Conservation (phyloP, 2,797 vertebrate genomes). For the Champsocephalus gunnari region DNA sequence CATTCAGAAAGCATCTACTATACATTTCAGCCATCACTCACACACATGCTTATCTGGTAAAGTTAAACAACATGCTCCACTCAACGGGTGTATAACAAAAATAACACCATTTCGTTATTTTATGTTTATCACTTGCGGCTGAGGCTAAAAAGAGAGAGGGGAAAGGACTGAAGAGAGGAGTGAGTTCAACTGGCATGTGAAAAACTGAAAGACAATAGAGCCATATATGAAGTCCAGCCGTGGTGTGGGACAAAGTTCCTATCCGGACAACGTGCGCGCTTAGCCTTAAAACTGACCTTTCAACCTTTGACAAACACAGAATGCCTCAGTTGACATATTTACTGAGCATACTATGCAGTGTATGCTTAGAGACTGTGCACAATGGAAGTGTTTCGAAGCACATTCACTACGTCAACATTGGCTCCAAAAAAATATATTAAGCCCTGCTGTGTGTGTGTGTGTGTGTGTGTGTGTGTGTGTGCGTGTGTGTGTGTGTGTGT, state of each 20-base stretch:
- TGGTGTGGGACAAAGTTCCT: slow-evolving; percentile 56
- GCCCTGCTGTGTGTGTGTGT: neutral
- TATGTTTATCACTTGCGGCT: slow-evolving; percentile 34
- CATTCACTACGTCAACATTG: neutral
- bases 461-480: no score
- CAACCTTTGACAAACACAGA: slow-evolving; percentile 58
- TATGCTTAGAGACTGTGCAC: neutral
- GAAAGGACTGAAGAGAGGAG: slow-evolving; percentile 28
- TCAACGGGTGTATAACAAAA: slow-evolving; percentile 30
- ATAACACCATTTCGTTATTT: slow-evolving; percentile 24
- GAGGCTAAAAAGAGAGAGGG: slow-evolving; percentile 17
- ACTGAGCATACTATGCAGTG: slow-evolving; percentile 20
- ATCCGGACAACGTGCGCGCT: slow-evolving; percentile 30
- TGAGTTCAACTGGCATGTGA: slow-evolving; percentile 58
- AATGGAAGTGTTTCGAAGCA: slow-evolving; percentile 3
- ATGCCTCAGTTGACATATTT: slow-evolving; percentile 43
- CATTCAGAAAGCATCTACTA: slow-evolving; percentile 18
- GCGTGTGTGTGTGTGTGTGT: no score
- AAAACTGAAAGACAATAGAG: slow-evolving; percentile 69
- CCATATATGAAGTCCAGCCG: slow-evolving; percentile 38
- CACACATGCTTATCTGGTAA: slow-evolving; percentile 23
- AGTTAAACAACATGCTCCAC: slow-evolving; percentile 48
- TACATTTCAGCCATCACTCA: slow-evolving; percentile 44
- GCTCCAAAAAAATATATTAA: neutral
- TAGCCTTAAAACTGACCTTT: slow-evolving; percentile 49